Conservation (phyloP, 64 coral and sea anemone genomes). For the Catalaphyllia jardinei region DNA sequence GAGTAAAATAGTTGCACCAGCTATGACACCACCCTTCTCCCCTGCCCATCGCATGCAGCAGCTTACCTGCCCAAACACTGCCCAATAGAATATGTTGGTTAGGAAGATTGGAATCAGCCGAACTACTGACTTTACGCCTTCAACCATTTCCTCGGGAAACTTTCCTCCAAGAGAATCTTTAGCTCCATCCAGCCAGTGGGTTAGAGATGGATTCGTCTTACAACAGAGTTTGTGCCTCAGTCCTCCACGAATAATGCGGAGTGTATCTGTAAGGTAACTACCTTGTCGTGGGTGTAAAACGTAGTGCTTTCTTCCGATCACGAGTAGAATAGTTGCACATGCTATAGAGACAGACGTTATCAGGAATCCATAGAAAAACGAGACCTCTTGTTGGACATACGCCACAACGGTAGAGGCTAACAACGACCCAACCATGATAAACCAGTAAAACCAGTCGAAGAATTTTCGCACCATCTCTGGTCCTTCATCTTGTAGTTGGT, state of each 20-base stretch:
- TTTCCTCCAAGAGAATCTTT: constrained; percentile 57
- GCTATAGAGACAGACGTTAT: constrained; percentile 53
- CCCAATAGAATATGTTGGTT: constrained; percentile 74
- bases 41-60: too few species aligned
- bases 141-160: constrained; percentile 59
- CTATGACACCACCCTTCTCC: too few species aligned
- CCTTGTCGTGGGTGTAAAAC: constrained; percentile 49
- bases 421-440: constrained; percentile 51
- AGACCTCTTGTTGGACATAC: constrained; percentile 56
- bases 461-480: constrained; percentile 30
- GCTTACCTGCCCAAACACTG: constrained; percentile 85
- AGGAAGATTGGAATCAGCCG: constrained; percentile 68
- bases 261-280: constrained; percentile 40
- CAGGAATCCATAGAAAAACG: constrained; percentile 65
- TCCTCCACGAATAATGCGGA: constrained; percentile 48
- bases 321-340: constrained; percentile 48
- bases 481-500: constrained; percentile 44
- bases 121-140: constrained; percentile 72
- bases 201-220: neutral
- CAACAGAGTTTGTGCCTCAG: constrained; percentile 21
- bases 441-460: constrained; percentile 75
- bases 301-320: constrained; percentile 62
- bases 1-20: too few species aligned
- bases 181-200: constrained; percentile 55
- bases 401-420: constrained; percentile 56